Percentiles rank a stretch among this genome's conserved stretches.
Conservation (phyloP, 2,888 invertebrate genomes). For the Caenorhabditis sp. region DNA sequence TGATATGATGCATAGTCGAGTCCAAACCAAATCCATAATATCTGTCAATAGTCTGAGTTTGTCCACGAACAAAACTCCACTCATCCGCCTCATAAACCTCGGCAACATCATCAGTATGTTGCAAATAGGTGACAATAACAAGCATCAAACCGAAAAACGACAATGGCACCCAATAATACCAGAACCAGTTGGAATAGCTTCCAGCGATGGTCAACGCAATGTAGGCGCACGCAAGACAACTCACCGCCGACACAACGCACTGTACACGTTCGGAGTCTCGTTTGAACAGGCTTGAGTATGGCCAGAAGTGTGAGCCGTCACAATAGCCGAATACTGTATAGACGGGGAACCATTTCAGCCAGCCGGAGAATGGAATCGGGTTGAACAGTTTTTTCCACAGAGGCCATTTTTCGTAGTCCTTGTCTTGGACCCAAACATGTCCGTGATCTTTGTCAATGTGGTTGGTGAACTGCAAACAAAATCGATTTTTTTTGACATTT, state of each 20-base stretch:
- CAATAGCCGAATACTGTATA: slow-evolving; percentile 65
- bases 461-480: slow-evolving; percentile 42
- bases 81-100: slow-evolving; percentile 61
- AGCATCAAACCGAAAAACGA: slow-evolving; percentile 58
- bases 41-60: slow-evolving; percentile 52
- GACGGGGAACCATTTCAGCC: slow-evolving; percentile 66
- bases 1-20: slow-evolving; percentile 50
- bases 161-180: slow-evolving; percentile 60
- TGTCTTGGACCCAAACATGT: slow-evolving; percentile 58
- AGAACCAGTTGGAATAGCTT: slow-evolving; percentile 50
- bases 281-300: slow-evolving; percentile 59
- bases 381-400: slow-evolving; percentile 46
- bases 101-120: slow-evolving; percentile 57
- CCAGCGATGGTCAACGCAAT: slow-evolving; percentile 44
- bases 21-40: slow-evolving; percentile 53
- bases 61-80: slow-evolving; percentile 56
- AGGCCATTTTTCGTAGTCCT: slow-evolving; percentile 37
- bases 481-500: background rate
- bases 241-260: slow-evolving; percentile 56
- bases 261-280: slow-evolving; percentile 61
- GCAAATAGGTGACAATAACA: slow-evolving; percentile 61
- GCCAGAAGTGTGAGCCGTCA: slow-evolving; percentile 68
- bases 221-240: slow-evolving; percentile 53
- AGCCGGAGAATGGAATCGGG: slow-evolving; percentile 59
- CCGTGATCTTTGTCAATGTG: slow-evolving; percentile 52